A percentile compares a stretch with the other conserved stretches of the same genome.
Evolutionary conservation across 1,140 invertebrate genomes (phyloP).

Genomic region (Drosophila littoralis): DNA sequence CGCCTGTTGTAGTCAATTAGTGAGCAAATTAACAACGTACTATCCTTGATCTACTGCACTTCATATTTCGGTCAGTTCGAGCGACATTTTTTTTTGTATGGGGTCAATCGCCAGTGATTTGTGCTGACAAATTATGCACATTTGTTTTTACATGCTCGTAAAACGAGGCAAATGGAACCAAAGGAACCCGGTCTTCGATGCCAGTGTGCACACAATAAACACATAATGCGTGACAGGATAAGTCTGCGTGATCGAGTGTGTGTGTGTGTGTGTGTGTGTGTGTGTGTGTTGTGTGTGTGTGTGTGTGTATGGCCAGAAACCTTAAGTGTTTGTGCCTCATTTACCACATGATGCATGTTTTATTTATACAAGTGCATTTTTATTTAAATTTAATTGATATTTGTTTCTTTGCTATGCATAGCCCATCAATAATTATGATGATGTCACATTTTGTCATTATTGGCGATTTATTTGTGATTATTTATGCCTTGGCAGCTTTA

Average conservation of each 20-base stretch:
- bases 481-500: slow-evolving; percentile 52
- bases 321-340: slow-evolving; percentile 67
- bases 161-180: slow-evolving; percentile 27
- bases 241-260: slow-evolving; percentile 32
- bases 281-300: slow-evolving; percentile 17
- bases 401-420: slow-evolving; percentile 28
- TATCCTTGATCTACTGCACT: slow-evolving; percentile 27
- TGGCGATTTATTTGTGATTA: slow-evolving; percentile 35
- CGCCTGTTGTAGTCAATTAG: slow-evolving; percentile 52
- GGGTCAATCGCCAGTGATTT: slow-evolving; percentile 48
- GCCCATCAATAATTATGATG: slow-evolving; percentile 57
- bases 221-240: slow-evolving; percentile 65
- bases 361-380: slow-evolving; percentile 72
- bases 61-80: slow-evolving; percentile 7
- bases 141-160: slow-evolving; percentile 55
- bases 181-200: slow-evolving; percentile 11
- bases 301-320: slow-evolving; percentile 32
- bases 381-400: slow-evolving; percentile 79
- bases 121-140: slow-evolving; percentile 73
- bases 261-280: slow-evolving; percentile 19
- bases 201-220: slow-evolving; percentile 66
- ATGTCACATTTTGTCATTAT: slow-evolving; percentile 27
- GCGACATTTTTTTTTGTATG: slow-evolving; percentile 1
- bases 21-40: slow-evolving; percentile 58
- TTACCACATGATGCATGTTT: slow-evolving; percentile 61